Conservation (phyloP, 1,140 invertebrate species). For the Trichoplusia ni region DNA sequence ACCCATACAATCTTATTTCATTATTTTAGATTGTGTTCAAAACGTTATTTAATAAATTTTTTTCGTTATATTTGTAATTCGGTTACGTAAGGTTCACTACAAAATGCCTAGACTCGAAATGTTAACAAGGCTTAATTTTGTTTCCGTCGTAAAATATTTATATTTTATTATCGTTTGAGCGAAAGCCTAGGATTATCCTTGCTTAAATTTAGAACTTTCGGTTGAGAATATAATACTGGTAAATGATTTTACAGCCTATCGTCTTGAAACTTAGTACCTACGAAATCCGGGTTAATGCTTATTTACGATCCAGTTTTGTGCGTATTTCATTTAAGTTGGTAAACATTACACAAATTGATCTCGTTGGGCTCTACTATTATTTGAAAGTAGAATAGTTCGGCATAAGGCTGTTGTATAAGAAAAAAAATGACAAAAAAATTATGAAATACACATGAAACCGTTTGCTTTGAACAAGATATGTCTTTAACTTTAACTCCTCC, state of each 20-base stretch:
- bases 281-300: slow-evolving; percentile 26
- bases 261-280: slow-evolving; percentile 14
- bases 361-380: not conserved
- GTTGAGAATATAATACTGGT: slow-evolving; percentile 9
- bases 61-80: no score
- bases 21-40: no score
- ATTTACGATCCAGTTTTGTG: slow-evolving; percentile 17
- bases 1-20: no score
- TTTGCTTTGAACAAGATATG: no score
- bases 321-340: slow-evolving; percentile 20
- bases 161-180: not conserved
- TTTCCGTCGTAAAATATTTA: not conserved
- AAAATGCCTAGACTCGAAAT: no score
- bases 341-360: slow-evolving; percentile 5
- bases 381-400: not conserved
- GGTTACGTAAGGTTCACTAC: no score
- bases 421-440: no score
- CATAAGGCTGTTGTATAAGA: no score
- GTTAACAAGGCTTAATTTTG: not conserved
- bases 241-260: slow-evolving; percentile 29
- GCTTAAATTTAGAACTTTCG: slow-evolving; percentile 7
- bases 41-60: no score
- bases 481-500: no score
- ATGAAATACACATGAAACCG: no score
- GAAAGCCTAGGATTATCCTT: not conserved